Percentiles rank a stretch among this genome's conserved stretches.
Evolutionary conservation across 2,113 vertebrate genomes (phyloP).

Genomic region (Gallinago undulata): DNA sequence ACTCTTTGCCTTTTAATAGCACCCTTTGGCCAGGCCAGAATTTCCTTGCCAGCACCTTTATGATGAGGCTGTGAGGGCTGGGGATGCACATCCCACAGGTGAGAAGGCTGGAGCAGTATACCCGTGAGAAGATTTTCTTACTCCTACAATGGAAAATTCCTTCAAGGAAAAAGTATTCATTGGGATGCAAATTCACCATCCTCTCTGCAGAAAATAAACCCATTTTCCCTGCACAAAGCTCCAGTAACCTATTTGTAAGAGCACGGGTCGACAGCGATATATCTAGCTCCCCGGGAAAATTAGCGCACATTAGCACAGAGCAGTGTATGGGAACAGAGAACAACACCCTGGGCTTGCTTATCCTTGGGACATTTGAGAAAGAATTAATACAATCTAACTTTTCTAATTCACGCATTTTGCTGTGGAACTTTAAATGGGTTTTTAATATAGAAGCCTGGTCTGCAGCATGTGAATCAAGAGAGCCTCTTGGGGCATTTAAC

Average conservation of each 20-base stretch:
- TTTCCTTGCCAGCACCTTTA: neutral
- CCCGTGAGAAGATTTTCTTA: neutral
- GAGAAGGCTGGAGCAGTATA: neutral
- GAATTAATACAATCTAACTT: neutral
- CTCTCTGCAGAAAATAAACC: neutral
- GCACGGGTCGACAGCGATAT: accelerated
- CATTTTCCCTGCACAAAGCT: neutral
- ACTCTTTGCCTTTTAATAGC: neutral
- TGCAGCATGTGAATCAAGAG: neutral
- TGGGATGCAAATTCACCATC: neutral
- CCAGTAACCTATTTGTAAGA: neutral
- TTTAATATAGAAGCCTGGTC: neutral
- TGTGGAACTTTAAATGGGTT: neutral
- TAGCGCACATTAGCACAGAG: neutral
- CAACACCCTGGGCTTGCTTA: neutral
- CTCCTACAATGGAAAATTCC: neutral
- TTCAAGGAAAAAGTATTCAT: neutral
- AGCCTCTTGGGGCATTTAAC: neutral
- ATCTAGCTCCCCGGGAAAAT: constrained; percentile 19
- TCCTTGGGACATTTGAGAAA: neutral
- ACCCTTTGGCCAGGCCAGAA: neutral
- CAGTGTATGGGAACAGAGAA: neutral
- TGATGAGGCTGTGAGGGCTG: neutral
- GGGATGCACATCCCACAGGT: neutral
- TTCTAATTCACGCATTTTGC: neutral